These are phyloP conservation scores for Elmis aenea DNA, from an alignment of 2,888 invertebrate genomes.

Conservation along the genomic window DNA sequence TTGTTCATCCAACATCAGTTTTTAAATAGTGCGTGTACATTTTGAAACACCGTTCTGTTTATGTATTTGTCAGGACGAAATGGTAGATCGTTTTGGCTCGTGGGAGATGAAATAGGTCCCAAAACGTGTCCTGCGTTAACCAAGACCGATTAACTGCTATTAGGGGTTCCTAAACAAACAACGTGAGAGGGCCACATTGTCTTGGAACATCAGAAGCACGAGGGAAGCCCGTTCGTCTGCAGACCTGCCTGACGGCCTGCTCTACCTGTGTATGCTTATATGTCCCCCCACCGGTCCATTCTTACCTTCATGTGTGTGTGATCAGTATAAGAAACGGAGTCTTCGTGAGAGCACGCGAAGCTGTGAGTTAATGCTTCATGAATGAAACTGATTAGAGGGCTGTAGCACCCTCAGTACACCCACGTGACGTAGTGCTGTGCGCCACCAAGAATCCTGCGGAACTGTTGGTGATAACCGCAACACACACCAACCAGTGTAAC, in stretches of 20 bases:
- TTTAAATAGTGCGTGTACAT: too few relatives aligned
- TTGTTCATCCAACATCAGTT: too few relatives aligned
- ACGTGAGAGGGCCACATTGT: constrained; percentile 17
- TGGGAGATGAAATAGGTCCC: neutral
- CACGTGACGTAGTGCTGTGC: constrained; percentile 10
- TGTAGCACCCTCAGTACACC: constrained; percentile 17
- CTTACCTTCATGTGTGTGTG: constrained; percentile 47
- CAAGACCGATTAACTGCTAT: constrained; percentile 21
- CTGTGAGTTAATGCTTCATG: constrained; percentile 24
- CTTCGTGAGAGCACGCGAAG: constrained; percentile 45
- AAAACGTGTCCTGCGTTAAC: constrained; percentile 7
- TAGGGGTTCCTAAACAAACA: constrained; percentile 25
- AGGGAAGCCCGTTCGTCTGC: constrained; percentile 18
- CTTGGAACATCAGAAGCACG: constrained; percentile 22
- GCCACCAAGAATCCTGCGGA: constrained; percentile 11
- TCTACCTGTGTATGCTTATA: constrained; percentile 43
- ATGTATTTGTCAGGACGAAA: too few relatives aligned
- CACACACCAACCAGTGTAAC: constrained; percentile 19
- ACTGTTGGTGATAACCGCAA: constrained; percentile 18
- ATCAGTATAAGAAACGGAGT: constrained; percentile 48
- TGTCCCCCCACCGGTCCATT: constrained; percentile 46
- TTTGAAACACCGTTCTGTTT: too few relatives aligned
- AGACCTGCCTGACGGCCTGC: constrained; percentile 39
- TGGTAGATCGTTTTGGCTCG: neutral
- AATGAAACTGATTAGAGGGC: constrained; percentile 23